Evolutionary conservation across 2,888 invertebrate species (phyloP).

Genomic region (Gastrophysa polygoni): DNA sequence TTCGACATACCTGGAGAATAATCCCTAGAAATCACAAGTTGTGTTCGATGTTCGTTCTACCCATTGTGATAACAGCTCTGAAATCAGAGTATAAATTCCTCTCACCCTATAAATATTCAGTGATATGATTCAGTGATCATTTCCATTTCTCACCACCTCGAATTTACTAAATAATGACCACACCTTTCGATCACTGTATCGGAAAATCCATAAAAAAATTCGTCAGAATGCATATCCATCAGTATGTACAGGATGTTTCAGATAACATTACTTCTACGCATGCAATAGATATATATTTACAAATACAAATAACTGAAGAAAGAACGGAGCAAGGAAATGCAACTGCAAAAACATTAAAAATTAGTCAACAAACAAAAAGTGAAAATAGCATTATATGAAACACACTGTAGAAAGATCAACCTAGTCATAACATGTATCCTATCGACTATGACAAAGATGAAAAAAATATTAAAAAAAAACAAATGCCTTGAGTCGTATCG

Average conservation of each 20-base stretch:
- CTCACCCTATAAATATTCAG: too few relatives aligned
- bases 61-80: too few relatives aligned
- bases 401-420: slow-evolving; percentile 40
- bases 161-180: slow-evolving; percentile 13
- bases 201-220: slow-evolving; percentile 36
- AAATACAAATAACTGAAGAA: slow-evolving; percentile 37
- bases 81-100: too few relatives aligned
- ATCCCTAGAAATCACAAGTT: too few relatives aligned
- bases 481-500: neutral
- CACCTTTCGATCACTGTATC: slow-evolving; percentile 33
- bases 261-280: slow-evolving; percentile 39
- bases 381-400: slow-evolving; percentile 40
- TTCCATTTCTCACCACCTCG: too few relatives aligned
- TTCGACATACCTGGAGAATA: too few relatives aligned
- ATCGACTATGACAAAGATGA: slow-evolving; percentile 23
- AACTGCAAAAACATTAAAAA: slow-evolving; percentile 26
- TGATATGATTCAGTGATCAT: too few relatives aligned
- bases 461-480: slow-evolving; percentile 26
- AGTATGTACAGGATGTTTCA: slow-evolving; percentile 40
- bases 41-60: too few relatives aligned
- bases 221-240: slow-evolving; percentile 27
- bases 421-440: slow-evolving; percentile 30
- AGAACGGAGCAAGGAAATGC: slow-evolving; percentile 25
- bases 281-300: slow-evolving; percentile 37
- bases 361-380: slow-evolving; percentile 26